Evolutionary conservation across 2,113 vertebrate genomes (phyloP).

Genomic region (Cynopterus brachyotis): DNA sequence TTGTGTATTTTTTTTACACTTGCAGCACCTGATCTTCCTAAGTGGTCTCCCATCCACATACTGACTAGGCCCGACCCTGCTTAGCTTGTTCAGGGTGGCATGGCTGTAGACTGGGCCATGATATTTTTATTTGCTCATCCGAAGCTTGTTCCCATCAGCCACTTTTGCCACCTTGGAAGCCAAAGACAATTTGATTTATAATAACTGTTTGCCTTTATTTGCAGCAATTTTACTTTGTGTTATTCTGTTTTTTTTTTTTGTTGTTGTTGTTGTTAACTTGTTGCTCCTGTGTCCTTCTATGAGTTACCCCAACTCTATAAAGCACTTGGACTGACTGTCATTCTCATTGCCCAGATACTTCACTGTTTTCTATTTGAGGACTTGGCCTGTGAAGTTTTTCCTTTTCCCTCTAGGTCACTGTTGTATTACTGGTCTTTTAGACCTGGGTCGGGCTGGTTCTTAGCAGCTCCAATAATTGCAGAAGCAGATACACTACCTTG

Average conservation of each 20-base stretch:
- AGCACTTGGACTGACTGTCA: not conserved
- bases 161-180: not conserved
- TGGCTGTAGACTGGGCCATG: not conserved
- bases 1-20: no score
- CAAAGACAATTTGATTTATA: not conserved
- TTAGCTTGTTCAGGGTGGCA: no score
- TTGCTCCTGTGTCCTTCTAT: not conserved
- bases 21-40: no score
- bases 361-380: not conserved
- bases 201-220: not conserved
- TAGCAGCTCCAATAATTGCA: not conserved
- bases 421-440: not conserved
- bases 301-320: not conserved
- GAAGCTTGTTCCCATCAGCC: not conserved
- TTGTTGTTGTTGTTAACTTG: not conserved
- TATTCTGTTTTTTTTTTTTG: not conserved
- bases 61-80: no score
- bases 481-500: not conserved
- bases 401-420: not conserved
- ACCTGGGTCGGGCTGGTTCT: not conserved
- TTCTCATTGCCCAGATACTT: not conserved
- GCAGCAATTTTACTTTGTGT: not conserved
- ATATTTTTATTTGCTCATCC: not conserved
- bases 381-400: constrained; percentile 16
- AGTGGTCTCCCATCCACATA: no score